Percentiles rank a stretch among this genome's conserved stretches.
Conservation (phyloP, 2,888 invertebrate genomes). For the Netelia virgata region DNA sequence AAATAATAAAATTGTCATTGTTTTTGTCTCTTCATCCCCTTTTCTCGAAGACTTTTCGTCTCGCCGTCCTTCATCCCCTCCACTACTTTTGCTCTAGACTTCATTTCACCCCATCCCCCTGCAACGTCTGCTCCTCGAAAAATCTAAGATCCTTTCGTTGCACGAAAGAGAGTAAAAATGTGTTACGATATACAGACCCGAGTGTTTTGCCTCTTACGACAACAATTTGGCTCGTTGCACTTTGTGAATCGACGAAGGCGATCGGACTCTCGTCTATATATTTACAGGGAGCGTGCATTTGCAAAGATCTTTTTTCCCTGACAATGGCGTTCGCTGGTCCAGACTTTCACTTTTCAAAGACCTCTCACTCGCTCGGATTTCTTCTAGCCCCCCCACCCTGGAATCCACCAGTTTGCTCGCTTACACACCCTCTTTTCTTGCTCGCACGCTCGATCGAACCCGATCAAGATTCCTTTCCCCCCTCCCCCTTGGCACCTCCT, state of each 20-base stretch:
- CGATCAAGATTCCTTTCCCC: constrained; percentile 77
- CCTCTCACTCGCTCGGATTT: constrained; percentile 60
- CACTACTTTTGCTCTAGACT: constrained; percentile 10
- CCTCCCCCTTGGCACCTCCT: constrained; percentile 43
- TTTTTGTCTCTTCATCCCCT: constrained; percentile 18
- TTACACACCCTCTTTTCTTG: constrained; percentile 65
- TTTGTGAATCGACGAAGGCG: constrained; percentile 70
- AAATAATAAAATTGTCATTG: constrained; percentile 5
- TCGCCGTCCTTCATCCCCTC: neutral
- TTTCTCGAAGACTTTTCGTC: constrained; percentile 1
- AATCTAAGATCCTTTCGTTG: constrained; percentile 50
- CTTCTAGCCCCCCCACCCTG: constrained; percentile 45
- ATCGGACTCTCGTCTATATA: constrained; percentile 54
- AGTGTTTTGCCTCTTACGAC: constrained; percentile 69
- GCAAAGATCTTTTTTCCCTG: constrained; percentile 63
- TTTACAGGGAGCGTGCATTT: constrained; percentile 46
- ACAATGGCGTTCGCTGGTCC: constrained; percentile 74
- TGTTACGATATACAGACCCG: constrained; percentile 40
- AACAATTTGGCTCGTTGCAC: constrained; percentile 76
- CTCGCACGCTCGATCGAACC: constrained; percentile 76
- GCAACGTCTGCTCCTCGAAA: constrained; percentile 29
- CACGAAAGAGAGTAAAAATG: constrained; percentile 25
- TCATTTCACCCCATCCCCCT: neutral
- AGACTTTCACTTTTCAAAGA: constrained; percentile 62
- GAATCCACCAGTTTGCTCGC: constrained; percentile 35